phyloP scores from a whole-genome alignment of 2,797 vertebrate genomes.

The Trachurus trachurus region DNA sequence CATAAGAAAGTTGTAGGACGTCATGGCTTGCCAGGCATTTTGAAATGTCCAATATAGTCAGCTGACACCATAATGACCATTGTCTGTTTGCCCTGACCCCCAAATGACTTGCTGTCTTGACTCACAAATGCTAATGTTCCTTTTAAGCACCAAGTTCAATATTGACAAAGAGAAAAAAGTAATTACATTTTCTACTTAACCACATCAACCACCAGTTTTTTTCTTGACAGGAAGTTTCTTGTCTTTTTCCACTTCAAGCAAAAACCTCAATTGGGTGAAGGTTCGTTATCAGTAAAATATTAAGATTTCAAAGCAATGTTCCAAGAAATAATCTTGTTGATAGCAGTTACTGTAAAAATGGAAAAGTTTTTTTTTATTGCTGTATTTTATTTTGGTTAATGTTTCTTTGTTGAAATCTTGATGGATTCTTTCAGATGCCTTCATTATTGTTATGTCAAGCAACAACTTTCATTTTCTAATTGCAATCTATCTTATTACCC shows the following conservation, averaged over 20 bases:
- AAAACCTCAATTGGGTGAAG: not conserved
- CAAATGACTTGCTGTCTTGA: conserved; percentile 57
- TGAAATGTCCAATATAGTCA: conserved; percentile 14
- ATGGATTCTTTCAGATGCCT: not conserved
- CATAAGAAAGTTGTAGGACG: not conserved
- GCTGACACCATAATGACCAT: conserved; percentile 49
- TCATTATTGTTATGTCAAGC: not conserved
- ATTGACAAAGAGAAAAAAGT: conserved; percentile 52
- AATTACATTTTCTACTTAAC: conserved; percentile 20
- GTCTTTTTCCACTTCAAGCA: conserved; percentile 11
- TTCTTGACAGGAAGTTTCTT: conserved; percentile 38
- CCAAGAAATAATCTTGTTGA: not conserved
- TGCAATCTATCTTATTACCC: not conserved
- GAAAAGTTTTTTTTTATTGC: not conserved
- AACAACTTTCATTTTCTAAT: conserved; percentile 10
- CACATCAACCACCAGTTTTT: conserved; percentile 9
- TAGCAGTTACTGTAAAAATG: not conserved
- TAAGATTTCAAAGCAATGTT: not conserved
- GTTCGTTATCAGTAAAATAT: conserved; percentile 7
- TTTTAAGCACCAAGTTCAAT: conserved; percentile 61
- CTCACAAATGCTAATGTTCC: conserved; percentile 62
- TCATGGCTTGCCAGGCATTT: conserved; percentile 17
- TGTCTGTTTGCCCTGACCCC: conserved; percentile 58
- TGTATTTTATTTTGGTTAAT: not conserved
- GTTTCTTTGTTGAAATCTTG: not conserved